These are phyloP conservation scores for Ctena decussata DNA, from an alignment of 2,888 invertebrate genomes.

Conservation along the genomic window DNA sequence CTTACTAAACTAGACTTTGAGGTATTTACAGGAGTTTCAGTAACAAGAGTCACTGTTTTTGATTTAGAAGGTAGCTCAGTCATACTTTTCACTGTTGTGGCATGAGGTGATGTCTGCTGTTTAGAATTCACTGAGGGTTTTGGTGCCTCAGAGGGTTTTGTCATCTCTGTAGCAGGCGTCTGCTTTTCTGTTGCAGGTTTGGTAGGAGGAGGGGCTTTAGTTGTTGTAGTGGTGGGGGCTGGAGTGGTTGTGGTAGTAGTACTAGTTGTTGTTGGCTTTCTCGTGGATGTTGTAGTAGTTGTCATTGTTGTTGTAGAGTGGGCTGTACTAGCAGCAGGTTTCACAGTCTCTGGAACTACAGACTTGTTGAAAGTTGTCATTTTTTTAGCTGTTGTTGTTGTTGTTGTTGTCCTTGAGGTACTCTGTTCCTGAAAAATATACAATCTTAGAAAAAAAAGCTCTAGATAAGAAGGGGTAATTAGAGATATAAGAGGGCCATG, in stretches of 20 bases:
- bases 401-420: too few species aligned
- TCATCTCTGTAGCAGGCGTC: conserved; percentile 17
- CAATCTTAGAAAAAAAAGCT: too few species aligned
- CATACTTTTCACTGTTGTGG: neutral
- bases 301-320: conserved; percentile 17
- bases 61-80: conserved; percentile 3
- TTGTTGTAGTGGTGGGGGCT: conserved; percentile 32
- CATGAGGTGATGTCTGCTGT: neutral
- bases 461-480: too few species aligned
- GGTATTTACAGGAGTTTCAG: neutral
- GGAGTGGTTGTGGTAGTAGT: conserved; percentile 25
- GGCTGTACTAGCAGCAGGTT: conserved; percentile 20
- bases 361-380: neutral
- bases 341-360: neutral
- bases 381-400: neutral
- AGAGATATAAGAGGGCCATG: too few species aligned
- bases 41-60: neutral
- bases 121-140: conserved; percentile 34
- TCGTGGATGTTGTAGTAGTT: conserved; percentile 39
- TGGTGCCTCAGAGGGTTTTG: conserved; percentile 25
- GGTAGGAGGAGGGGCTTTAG: conserved; percentile 22
- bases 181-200: conserved; percentile 26
- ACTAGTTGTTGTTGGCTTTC: conserved; percentile 38
- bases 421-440: too few species aligned
- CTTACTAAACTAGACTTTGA: neutral